phyloP scores from a whole-genome alignment of 2,888 invertebrate species.

The Diaperis boleti region DNA sequence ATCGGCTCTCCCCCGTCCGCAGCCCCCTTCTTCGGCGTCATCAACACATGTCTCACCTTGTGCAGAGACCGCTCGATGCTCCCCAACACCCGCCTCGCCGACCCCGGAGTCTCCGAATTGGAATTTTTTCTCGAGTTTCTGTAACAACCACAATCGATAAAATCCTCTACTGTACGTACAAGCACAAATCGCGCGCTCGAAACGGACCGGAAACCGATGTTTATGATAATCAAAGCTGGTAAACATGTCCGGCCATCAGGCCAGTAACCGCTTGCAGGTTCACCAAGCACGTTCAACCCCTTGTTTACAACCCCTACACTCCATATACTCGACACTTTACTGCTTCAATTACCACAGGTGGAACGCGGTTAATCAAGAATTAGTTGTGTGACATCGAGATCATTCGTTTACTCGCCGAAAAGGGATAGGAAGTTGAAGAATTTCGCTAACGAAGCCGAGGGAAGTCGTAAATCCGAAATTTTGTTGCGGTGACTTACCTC shows the following conservation, averaged over 20 bases:
- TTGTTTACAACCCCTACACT: conserved; percentile 43
- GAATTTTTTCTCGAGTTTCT: conserved; percentile 10
- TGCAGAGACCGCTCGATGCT: conserved; percentile 79
- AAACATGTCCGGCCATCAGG: conserved; percentile 46
- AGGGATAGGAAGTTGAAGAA: background rate
- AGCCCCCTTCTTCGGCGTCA: conserved; percentile 69
- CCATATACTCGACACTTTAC: conserved; percentile 45
- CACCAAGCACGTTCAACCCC: conserved; percentile 47
- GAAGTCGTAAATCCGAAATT: background rate
- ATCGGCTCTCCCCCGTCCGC: conserved; percentile 62
- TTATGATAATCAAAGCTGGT: conserved; percentile 51
- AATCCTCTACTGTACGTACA: conserved; percentile 11
- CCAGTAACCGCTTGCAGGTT: conserved; percentile 41
- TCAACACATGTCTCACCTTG: conserved; percentile 76
- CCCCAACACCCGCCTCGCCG: conserved; percentile 73
- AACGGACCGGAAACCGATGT: conserved; percentile 50
- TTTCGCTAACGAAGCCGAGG: conserved; percentile 4
- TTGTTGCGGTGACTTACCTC: background rate
- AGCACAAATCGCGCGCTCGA: conserved; percentile 32
- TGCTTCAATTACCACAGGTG: conserved; percentile 44
- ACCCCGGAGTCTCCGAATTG: conserved; percentile 65
- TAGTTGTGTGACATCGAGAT: conserved; percentile 9
- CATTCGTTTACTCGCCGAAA: conserved; percentile 10
- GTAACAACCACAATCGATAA: background rate
- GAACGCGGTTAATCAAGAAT: conserved; percentile 37